A percentile compares a stretch with the other conserved stretches of the same genome.
Evolutionary conservation across 2,888 invertebrate genomes (phyloP).

Genomic region (Diarsia brunnea): DNA sequence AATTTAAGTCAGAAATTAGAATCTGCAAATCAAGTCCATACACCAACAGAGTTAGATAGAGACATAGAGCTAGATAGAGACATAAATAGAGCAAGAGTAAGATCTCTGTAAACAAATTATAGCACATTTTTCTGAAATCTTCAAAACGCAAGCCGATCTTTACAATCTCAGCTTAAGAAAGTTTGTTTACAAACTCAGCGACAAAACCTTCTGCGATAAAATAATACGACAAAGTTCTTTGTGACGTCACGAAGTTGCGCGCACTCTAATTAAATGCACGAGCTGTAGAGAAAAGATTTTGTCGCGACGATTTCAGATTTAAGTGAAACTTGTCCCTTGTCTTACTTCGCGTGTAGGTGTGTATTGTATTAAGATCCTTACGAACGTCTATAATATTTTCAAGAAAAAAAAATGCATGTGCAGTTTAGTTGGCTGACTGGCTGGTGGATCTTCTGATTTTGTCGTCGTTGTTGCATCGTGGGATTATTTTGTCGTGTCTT

Average conservation of each 20-base stretch:
- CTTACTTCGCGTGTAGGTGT: conserved; percentile 76
- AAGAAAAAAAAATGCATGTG: conserved; percentile 34
- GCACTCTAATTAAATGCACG: conserved; percentile 61
- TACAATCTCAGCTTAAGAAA: conserved; percentile 47
- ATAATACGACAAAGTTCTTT: conserved; percentile 56
- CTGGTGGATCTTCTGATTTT: conserved; percentile 29
- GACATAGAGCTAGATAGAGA: too few species aligned
- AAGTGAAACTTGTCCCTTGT: conserved; percentile 84
- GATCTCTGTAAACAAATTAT: conserved; percentile 19
- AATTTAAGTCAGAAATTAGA: not conserved
- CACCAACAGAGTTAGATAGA: too few species aligned
- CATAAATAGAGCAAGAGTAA: not conserved
- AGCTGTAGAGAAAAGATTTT: conserved; percentile 74
- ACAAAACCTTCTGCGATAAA: conserved; percentile 54
- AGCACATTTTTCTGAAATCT: conserved; percentile 22
- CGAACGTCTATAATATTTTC: conserved; percentile 65
- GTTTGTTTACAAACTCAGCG: conserved; percentile 52
- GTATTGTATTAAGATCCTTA: conserved; percentile 76
- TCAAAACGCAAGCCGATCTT: conserved; percentile 27
- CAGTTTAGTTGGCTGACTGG: conserved; percentile 32
- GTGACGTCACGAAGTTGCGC: conserved; percentile 47
- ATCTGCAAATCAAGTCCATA: not conserved
- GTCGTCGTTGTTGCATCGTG: conserved; percentile 27
- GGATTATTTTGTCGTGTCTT: conserved; percentile 20
- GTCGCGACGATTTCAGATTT: conserved; percentile 81